phyloP scores from a whole-genome alignment of 2,113 vertebrate genomes.

The Promerops cafer region DNA sequence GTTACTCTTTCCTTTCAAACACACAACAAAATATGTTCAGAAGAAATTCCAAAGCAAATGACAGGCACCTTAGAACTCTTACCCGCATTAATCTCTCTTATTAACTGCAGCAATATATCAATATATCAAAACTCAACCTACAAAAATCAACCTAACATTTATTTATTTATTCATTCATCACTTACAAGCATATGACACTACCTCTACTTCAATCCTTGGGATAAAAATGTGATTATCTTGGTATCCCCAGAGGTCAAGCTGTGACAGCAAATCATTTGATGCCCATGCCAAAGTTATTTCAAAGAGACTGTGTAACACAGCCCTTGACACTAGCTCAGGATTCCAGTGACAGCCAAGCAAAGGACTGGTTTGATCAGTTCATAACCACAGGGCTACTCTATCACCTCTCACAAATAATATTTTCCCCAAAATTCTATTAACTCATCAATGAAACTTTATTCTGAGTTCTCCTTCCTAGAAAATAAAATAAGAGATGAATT shows the following conservation, averaged over 20 bases:
- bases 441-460: neutral
- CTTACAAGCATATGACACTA: neutral
- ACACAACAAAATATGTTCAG: neutral
- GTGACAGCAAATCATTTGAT: neutral
- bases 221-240: neutral
- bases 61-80: neutral
- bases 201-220: neutral
- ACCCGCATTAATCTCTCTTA: neutral
- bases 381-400: neutral
- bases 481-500: neutral
- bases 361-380: neutral
- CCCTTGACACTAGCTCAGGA: neutral
- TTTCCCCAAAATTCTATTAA: neutral
- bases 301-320: neutral
- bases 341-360: neutral
- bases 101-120: neutral
- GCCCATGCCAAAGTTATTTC: neutral
- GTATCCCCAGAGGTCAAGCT: neutral
- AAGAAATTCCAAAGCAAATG: neutral
- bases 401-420: neutral
- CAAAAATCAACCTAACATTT: neutral
- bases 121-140: neutral
- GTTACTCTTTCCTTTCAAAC: neutral
- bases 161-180: neutral
- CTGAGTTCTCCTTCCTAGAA: neutral